Base-by-base conservation (phyloP, 2,113 vertebrate species). In the Sturnus vulgaris region DNA sequence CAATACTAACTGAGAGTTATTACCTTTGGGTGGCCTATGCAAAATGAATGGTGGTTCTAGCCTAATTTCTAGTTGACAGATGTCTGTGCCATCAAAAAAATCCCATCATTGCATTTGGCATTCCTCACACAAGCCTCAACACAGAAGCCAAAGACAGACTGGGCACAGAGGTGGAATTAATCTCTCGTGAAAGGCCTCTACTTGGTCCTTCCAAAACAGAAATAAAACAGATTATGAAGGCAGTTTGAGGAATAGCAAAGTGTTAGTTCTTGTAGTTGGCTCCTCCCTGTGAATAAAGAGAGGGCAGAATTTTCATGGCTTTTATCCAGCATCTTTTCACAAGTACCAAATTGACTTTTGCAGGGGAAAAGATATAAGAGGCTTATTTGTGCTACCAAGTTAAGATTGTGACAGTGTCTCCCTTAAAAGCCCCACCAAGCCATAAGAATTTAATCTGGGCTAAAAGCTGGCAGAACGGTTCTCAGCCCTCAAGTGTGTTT, bases 111-210 rank as follows among this genome's bases (percentile, higher is more conserved):
- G 60, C 60, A 46, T 83, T 78, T 95, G 90, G 84, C 88, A 93
- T 91, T 94, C 90, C 86, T 90, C 76, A 81, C 60, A 60, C 31
- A 92, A 92, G 31, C 56, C 47, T 93, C 56, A 70, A 21, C 1
- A 1, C 3, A 84, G 79, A 93, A 75, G 69, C 59, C 88, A 93
- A 90, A 91, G 82, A 91, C 85, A 92, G 68, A 53, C 69, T 84
- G 75, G 71, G 68, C 79, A 90, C 68, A 90, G 85, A 93, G 82
- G 65, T 86, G 72, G 90, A 96, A 97, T 92, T 94, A 93, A 93
- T 95, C 82, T 88, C 68, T 73, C 76, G 31, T 59, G 82, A 94
- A 95, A 93, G 72, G 31, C 35, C 42, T 83, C 33, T 63, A 78
- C 64, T 39, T 65, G 35, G 66, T 33, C 59, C 39, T 92, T 95